Base-by-base conservation (phyloP, 2,113 vertebrate species). In the Urocynchramus pylzowi region DNA sequence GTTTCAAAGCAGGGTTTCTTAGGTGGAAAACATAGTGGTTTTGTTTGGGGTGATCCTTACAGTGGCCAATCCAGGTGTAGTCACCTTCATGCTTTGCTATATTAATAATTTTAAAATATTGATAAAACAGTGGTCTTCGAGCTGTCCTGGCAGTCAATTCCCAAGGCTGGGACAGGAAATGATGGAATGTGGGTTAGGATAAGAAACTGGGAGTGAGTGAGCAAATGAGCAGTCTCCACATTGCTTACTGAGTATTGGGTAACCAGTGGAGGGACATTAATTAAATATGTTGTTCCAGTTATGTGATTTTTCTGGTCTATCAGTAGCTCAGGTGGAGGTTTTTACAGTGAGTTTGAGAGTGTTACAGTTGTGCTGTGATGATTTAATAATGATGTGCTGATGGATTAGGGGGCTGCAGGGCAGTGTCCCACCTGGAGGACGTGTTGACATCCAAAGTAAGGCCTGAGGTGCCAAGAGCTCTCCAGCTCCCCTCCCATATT, bases 401-500 rank as follows among this genome's bases (percentile, higher is more conserved):
- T 57, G 83, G 50, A 35, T 39, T 67, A 11, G 27, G 45, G 16
- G 26, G 24, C 81, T 93, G 53, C 84, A 54, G 42, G 39, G 31
- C 1, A 3, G 7, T 57, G n/a, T 69, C 45, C 26, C 37, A 67
- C 59, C 30, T 65, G 71, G 47, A 88, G 44, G 19, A 75, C 0
- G 0, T 80, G 59, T n/a, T 81, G 54, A 47, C 6, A 3, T 47
- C 24, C 4, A 3, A 61, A 87, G 31, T 52, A 76, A 73, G 27
- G 31, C 47, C 41, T 44, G 11, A 33, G 33, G n/a, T 89, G 49
- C 69, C 45, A 56, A 16, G 53, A 33, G 10, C n/a, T 78, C 30
- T 68, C 24, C 5, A 3, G 18, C 20, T 86, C 10, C 13, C 27
- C 15, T 75, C 22, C 33, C 0, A 0, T 31, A 44, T 69, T 65